Conservation (phyloP, 1,140 invertebrate genomes). For the Ooceraea biroi region DNA sequence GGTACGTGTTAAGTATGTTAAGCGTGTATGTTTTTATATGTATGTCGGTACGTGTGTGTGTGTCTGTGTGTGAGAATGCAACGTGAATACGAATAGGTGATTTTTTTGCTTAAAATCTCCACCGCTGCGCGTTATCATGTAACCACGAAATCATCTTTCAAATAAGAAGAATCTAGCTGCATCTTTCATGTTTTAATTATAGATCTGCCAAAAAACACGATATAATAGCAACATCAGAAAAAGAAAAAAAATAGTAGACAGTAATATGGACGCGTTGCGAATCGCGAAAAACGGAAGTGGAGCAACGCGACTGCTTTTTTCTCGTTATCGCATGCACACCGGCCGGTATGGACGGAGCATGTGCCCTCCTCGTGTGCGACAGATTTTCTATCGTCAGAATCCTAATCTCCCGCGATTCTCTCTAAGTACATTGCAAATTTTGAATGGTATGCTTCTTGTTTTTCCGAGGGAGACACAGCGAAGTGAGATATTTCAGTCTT, state of each 20-base stretch:
- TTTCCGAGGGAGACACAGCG: slow-evolving; percentile 59
- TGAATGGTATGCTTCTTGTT: slow-evolving; percentile 25
- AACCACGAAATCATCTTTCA: slow-evolving; percentile 68
- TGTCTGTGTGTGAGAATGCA: slow-evolving; percentile 45
- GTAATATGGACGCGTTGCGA: slow-evolving; percentile 30
- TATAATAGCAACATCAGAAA: slow-evolving; percentile 64
- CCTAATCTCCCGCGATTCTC: slow-evolving; percentile 37
- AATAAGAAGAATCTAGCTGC: slow-evolving; percentile 64
- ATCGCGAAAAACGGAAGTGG: slow-evolving; percentile 57
- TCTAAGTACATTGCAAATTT: slow-evolving; percentile 71
- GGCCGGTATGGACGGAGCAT: slow-evolving; percentile 65
- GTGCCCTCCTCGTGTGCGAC: slow-evolving; percentile 36
- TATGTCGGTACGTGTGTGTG: slow-evolving; percentile 57
- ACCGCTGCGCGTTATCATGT: slow-evolving; percentile 31
- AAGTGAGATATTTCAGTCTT: slow-evolving; percentile 78
- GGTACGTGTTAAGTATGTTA: slow-evolving; percentile 69
- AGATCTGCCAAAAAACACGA: slow-evolving; percentile 62
- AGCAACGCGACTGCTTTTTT: slow-evolving; percentile 52
- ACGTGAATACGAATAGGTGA: slow-evolving; percentile 30
- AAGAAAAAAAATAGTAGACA: slow-evolving; percentile 63
- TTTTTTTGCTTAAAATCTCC: slow-evolving; percentile 53
- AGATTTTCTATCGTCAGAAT: slow-evolving; percentile 48
- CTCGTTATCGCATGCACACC: slow-evolving; percentile 62
- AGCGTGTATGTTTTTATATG: slow-evolving; percentile 14
- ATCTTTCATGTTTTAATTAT: slow-evolving; percentile 61